These are phyloP conservation scores for Phodopus roborovskii DNA, from an alignment of 2,113 vertebrate genomes.

Conservation along the genomic window DNA sequence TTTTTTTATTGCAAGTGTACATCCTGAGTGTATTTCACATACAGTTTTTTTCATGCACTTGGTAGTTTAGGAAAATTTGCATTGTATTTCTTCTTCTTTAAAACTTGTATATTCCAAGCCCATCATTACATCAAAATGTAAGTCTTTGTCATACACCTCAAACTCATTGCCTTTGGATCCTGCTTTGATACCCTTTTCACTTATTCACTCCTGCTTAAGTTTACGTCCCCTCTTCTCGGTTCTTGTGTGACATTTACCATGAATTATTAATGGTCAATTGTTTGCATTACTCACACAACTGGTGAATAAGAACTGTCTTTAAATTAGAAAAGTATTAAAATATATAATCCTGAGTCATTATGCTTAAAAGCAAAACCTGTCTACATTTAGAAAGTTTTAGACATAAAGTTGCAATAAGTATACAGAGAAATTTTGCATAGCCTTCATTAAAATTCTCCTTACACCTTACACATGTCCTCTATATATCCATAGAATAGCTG, in stretches of 20 bases:
- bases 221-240: background rate
- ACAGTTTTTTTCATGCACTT: background rate
- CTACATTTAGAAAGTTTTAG: background rate
- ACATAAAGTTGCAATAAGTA: background rate
- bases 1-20: background rate
- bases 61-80: background rate
- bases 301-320: background rate
- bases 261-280: background rate
- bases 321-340: background rate
- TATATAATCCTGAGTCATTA: background rate
- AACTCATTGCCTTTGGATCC: background rate
- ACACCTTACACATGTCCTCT: background rate
- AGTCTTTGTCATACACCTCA: background rate
- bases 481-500: background rate
- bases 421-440: background rate
- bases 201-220: background rate
- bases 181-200: background rate
- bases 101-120: no score
- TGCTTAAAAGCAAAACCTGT: background rate
- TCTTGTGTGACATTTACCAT: background rate
- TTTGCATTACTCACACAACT: background rate
- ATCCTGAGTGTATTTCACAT: background rate
- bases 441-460: background rate
- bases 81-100: background rate
- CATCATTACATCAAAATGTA: background rate